Evolutionary conservation across 2,113 vertebrate species (phyloP), one percentile per base, ranked within the genome.

Genomic region (Hymenochirus boettgeri): DNA sequence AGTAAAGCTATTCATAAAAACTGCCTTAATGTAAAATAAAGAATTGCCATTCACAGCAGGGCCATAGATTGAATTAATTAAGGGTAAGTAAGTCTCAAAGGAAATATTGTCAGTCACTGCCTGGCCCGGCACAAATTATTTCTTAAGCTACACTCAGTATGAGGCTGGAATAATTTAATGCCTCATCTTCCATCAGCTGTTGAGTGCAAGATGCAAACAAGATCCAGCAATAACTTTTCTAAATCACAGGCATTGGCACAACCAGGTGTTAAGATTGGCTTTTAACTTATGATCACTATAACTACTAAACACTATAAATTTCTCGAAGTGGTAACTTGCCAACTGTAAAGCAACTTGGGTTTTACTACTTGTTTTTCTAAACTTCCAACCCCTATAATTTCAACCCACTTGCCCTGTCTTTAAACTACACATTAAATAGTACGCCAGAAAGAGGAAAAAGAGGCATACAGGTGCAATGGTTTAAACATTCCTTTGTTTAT

Each of bases 241-340:
- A 64, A 73, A 83, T 80, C 72, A 62, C 62, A 77, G 84, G 79
- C 80, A 78, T 77, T 86, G 86, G 82, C 85, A 81, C 70, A 74
- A 69, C 62, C 82, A 88, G 82, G 80, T 86, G 86, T 76, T 80
- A 78, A 82, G 79, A 69, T 48, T 75, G 75, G 79, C 77, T 81
- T 73, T 76, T 77, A 79, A 71, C 72, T 65, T 74, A 75, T 23
- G 82, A 80, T 73, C 73, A 77, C 74, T 74, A 66, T 0, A 12
- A 77, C 75, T 74, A 82, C 65, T 74, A 77, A 76, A 80, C 74
- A 79, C 82, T 73, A 76, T 76, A 78, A 79, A 52, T 74, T 87
- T 79, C 79, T 77, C 74, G 57, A 81, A 80, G 75, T 27, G 64
- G 79, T 61, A 75, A 73, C 61, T 76, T 82, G 79, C 79, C 77